These are phyloP conservation scores for Sebastes wilsoni DNA, from an alignment of 2,797 vertebrate genomes.

Conservation along the genomic window DNA sequence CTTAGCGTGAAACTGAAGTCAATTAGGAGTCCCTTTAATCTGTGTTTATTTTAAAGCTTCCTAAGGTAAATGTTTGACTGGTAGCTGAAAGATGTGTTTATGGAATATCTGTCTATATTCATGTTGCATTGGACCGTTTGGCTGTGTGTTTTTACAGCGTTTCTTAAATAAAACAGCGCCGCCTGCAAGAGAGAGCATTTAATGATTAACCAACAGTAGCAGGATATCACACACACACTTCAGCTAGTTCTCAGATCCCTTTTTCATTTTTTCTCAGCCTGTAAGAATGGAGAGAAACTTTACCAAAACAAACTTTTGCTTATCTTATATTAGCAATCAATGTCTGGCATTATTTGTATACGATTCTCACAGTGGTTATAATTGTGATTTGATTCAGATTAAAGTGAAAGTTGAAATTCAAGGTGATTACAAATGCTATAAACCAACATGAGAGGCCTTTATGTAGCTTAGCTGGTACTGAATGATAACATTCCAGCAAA, in stretches of 20 bases:
- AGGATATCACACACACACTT: not conserved
- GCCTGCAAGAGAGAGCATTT: not conserved
- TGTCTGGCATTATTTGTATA: not conserved
- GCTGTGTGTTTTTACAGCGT: not conserved
- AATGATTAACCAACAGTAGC: constrained; percentile 43
- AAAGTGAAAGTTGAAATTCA: constrained; percentile 5
- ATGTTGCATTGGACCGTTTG: not conserved
- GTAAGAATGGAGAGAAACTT: not conserved
- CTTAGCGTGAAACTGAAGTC: not conserved
- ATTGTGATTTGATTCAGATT: constrained; percentile 2
- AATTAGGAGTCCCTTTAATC: not conserved
- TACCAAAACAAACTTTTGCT: constrained; percentile 2
- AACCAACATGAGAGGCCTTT: constrained; percentile 13
- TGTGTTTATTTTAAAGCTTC: not conserved
- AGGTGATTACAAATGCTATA: constrained; percentile 4
- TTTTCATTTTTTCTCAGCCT: not conserved
- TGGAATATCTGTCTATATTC: not conserved
- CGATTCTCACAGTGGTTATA: not conserved
- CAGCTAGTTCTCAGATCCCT: not conserved
- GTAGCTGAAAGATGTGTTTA: not conserved
- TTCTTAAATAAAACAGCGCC: not conserved
- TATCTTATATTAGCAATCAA: not conserved
- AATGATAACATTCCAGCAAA: constrained; percentile 28
- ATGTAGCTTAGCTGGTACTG: not conserved
- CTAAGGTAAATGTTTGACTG: not conserved